These are phyloP conservation scores for Lethocerus indicus DNA, from an alignment of 1,140 invertebrate genomes.

Conservation along the genomic window DNA sequence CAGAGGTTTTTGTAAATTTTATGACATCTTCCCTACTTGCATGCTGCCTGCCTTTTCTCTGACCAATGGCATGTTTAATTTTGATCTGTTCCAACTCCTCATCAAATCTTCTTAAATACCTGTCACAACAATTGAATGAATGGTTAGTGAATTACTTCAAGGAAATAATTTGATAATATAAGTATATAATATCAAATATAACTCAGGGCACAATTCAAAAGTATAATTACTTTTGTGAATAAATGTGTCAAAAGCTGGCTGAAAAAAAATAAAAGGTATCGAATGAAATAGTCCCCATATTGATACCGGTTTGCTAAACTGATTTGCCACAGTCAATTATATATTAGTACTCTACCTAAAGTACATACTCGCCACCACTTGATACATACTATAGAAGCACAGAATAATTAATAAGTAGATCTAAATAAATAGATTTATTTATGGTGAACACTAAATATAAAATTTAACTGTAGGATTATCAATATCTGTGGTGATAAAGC, in stretches of 20 bases:
- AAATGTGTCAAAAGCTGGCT: background rate
- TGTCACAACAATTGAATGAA: slow-evolving; percentile 15
- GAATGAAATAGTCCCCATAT: background rate
- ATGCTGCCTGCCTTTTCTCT: slow-evolving; percentile 45
- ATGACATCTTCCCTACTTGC: slow-evolving; percentile 55
- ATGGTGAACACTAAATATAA: no score
- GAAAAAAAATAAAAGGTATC: background rate
- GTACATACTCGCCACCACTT: no score
- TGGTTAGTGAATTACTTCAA: background rate
- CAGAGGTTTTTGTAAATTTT: slow-evolving; percentile 46
- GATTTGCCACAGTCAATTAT: no score
- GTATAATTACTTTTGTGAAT: background rate
- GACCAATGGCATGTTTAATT: slow-evolving; percentile 52
- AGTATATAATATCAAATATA: background rate
- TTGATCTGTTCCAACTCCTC: slow-evolving; percentile 58
- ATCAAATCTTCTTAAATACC: slow-evolving; percentile 44
- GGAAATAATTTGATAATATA: background rate
- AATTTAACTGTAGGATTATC: no score
- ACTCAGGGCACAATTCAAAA: background rate
- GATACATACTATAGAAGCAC: no score
- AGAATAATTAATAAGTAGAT: no score
- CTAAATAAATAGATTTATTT: no score
- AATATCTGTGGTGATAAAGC: no score
- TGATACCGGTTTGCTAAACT: background rate
- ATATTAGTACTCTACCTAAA: no score